Conservation (phyloP, 2,113 vertebrate genomes). For the Gobius niger region DNA sequence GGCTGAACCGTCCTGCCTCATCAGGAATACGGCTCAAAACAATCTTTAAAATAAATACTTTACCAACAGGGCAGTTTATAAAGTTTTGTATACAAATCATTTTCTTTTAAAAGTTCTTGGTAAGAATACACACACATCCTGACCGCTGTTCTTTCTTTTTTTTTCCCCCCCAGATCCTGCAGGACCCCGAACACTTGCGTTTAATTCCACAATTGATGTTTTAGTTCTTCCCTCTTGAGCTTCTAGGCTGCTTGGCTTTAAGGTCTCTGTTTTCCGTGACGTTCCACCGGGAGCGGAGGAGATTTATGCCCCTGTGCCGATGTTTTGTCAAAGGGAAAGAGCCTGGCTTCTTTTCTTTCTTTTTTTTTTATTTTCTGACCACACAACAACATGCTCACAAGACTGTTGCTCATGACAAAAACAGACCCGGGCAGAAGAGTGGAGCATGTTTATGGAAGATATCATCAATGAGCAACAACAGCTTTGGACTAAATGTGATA, state of each 20-base stretch:
- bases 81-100: too few species aligned
- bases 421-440: constrained; percentile 26
- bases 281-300: constrained; percentile 57
- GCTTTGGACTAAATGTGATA: neutral
- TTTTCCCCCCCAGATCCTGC: constrained; percentile 66
- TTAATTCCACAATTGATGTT: constrained; percentile 71
- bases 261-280: constrained; percentile 69
- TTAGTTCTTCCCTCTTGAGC: constrained; percentile 62
- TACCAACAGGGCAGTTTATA: too few species aligned
- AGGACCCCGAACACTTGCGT: constrained; percentile 67
- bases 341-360: constrained; percentile 37
- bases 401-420: constrained; percentile 50
- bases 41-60: constrained; percentile 28
- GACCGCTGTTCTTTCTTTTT: constrained; percentile 46
- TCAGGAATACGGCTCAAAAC: neutral
- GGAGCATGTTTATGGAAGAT: constrained; percentile 18
- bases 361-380: constrained; percentile 41
- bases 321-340: constrained; percentile 58
- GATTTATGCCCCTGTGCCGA: constrained; percentile 68
- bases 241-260: constrained; percentile 53
- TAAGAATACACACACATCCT: constrained; percentile 49
- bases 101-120: neutral
- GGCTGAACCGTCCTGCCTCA: too few species aligned
- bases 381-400: constrained; percentile 57
- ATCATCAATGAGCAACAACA: constrained; percentile 29